These are phyloP conservation scores for Chloropsis hardwickii DNA, from an alignment of 2,113 vertebrate species.

Conservation along the genomic window DNA sequence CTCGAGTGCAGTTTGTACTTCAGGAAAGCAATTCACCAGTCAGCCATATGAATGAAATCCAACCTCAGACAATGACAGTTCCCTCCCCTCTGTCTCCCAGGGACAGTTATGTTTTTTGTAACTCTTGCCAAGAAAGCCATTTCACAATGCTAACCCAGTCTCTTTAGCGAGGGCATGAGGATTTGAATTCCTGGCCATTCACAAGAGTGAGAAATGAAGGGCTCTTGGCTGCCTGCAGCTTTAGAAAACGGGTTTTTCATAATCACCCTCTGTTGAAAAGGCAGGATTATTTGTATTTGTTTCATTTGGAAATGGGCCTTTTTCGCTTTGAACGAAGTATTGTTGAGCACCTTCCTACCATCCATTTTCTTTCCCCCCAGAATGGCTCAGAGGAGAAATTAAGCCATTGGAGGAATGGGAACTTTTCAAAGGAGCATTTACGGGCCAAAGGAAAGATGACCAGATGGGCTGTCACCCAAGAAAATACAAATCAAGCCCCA, in stretches of 20 bases:
- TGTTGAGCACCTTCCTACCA: conserved; percentile 31
- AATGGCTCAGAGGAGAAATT: conserved; percentile 33
- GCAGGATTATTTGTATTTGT: conserved; percentile 54
- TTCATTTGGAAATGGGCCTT: conserved; percentile 49
- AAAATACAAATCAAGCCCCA: conserved; percentile 39
- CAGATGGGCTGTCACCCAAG: conserved; percentile 42
- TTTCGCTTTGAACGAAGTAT: background rate
- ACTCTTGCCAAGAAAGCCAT: background rate
- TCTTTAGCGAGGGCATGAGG: background rate
- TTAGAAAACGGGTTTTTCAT: conserved; percentile 33
- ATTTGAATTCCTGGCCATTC: background rate
- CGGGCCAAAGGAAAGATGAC: conserved; percentile 30
- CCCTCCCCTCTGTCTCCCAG: conserved; percentile 1
- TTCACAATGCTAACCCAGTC: background rate
- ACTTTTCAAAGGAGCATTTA: conserved; percentile 32
- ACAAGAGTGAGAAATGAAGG: conserved; percentile 34
- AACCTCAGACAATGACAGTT: background rate
- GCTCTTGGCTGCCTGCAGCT: conserved; percentile 25
- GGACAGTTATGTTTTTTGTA: conserved; percentile 26
- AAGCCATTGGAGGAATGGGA: background rate
- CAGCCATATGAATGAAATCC: conserved; percentile 1
- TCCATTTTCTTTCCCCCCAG: background rate
- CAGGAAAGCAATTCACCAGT: conserved; percentile 6
- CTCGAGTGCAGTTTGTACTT: background rate
- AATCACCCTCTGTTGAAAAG: conserved; percentile 39